These are phyloP conservation scores for Allophyes oxyacanthae DNA, from an alignment of 2,888 invertebrate species.

Conservation along the genomic window DNA sequence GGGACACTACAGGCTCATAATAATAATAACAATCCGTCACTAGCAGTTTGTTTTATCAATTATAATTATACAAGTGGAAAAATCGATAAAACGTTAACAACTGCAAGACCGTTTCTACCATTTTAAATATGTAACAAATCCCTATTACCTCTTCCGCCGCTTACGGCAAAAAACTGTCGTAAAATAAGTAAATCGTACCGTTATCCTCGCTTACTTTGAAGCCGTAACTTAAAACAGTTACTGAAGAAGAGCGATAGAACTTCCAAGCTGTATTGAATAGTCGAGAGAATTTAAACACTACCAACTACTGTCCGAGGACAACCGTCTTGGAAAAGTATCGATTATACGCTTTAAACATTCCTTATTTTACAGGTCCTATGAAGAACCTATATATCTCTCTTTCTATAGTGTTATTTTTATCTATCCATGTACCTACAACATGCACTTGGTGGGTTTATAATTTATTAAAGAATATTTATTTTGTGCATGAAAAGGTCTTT, in stretches of 20 bases:
- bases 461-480: too few relatives aligned
- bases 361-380: background rate
- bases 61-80: too few relatives aligned
- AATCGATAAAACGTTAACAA: too few relatives aligned
- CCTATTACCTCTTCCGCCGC: background rate
- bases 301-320: constrained; percentile 17
- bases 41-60: too few relatives aligned
- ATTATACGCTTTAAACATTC: constrained; percentile 3
- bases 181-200: constrained; percentile 11
- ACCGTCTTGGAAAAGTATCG: constrained; percentile 22
- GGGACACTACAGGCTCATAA: too few relatives aligned
- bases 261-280: constrained; percentile 51
- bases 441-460: too few relatives aligned
- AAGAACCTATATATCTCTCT: background rate
- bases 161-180: background rate
- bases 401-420: too few relatives aligned
- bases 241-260: constrained; percentile 52
- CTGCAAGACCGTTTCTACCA: too few relatives aligned
- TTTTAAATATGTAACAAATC: background rate
- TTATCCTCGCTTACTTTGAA: constrained; percentile 18
- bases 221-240: constrained; percentile 26
- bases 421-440: too few relatives aligned
- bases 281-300: constrained; percentile 38
- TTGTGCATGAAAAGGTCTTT: background rate
- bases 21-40: too few relatives aligned